These are phyloP conservation scores for Amiota communis DNA, from an alignment of 2,888 invertebrate species.

Conservation along the genomic window DNA sequence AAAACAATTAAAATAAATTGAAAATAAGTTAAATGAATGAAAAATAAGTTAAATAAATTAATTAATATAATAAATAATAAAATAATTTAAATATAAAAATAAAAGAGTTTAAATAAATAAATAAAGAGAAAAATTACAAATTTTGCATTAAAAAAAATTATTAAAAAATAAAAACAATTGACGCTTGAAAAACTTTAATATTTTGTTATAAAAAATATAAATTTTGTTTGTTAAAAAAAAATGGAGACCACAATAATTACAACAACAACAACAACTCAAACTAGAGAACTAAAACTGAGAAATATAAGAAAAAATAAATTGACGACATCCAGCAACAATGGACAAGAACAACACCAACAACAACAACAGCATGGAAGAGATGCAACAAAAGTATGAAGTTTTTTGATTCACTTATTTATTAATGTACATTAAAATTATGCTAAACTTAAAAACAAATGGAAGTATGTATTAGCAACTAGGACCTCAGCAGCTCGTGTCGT, in stretches of 20 bases:
- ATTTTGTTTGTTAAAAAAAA: constrained; percentile 19
- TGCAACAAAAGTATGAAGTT: constrained; percentile 22
- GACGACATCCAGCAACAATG: no score
- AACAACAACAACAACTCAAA: constrained; percentile 57
- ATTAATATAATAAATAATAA: no score
- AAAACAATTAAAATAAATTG: no score
- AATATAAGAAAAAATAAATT: constrained; percentile 43
- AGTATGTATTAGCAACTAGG: no score
- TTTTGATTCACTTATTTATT: no score
- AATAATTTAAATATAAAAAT: no score
- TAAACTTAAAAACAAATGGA: no score
- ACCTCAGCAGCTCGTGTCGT: no score
- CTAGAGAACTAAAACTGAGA: constrained; percentile 46
- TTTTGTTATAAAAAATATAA: constrained; percentile 16
- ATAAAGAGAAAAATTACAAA: background rate
- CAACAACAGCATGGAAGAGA: constrained; percentile 44
- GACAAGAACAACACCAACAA: constrained; percentile 35
- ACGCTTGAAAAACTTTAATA: background rate
- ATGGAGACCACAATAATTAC: constrained; percentile 62
- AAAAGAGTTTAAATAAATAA: no score
- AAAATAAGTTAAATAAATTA: no score
- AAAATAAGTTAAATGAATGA: no score
- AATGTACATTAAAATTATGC: no score
- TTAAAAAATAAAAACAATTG: background rate
- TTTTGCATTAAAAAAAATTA: background rate